These are phyloP conservation scores for Baronia brevicornis DNA, from an alignment of 2,888 invertebrate genomes.

Conservation along the genomic window DNA sequence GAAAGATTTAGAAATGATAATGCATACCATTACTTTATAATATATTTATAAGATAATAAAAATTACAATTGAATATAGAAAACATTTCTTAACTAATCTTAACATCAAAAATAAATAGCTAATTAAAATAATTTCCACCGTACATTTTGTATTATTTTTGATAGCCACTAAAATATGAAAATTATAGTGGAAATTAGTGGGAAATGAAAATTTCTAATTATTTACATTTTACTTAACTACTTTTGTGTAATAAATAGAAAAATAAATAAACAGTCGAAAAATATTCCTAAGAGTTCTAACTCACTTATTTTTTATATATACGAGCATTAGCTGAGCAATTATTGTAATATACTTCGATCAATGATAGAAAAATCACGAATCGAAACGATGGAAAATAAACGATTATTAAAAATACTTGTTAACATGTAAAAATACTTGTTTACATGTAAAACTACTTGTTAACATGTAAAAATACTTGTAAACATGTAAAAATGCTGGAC, in stretches of 20 bases:
- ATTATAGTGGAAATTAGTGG: constrained; percentile 22
- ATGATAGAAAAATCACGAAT: too few relatives aligned
- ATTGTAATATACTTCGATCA: background rate
- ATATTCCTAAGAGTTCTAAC: constrained; percentile 28
- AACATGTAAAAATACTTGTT: too few relatives aligned
- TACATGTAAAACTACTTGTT: too few relatives aligned
- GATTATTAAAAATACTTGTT: too few relatives aligned
- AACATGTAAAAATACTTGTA: too few relatives aligned
- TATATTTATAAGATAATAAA: background rate
- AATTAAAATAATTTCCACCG: constrained; percentile 10
- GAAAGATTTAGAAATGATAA: too few relatives aligned
- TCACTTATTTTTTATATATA: constrained; percentile 21
- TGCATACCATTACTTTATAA: too few relatives aligned
- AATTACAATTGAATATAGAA: background rate
- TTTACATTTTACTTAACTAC: constrained; percentile 58
- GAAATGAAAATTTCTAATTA: constrained; percentile 50
- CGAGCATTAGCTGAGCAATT: constrained; percentile 6
- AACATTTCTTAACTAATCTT: constrained; percentile 4
- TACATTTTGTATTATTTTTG: background rate
- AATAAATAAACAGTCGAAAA: constrained; percentile 62
- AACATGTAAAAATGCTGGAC: too few relatives aligned
- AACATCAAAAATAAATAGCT: background rate
- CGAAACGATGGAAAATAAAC: too few relatives aligned
- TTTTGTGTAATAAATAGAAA: constrained; percentile 53
- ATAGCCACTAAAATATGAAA: background rate